Percentiles rank a stretch among this genome's conserved stretches.
phyloP scores from a whole-genome alignment of 2,797 vertebrate genomes.

The Forpus xanthops region DNA sequence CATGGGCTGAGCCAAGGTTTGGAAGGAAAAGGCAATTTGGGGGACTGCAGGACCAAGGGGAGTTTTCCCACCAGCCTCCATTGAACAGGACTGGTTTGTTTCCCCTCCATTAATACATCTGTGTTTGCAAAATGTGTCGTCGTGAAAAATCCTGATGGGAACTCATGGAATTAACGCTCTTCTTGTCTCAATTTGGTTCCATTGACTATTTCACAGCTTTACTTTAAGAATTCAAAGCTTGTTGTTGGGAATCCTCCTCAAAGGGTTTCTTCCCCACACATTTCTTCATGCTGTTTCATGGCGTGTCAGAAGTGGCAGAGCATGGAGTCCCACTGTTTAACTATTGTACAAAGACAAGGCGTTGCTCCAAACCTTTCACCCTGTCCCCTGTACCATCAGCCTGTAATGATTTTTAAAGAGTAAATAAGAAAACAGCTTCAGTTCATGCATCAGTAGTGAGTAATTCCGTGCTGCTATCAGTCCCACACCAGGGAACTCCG shows the following conservation, averaged over 20 bases:
- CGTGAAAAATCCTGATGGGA: background rate
- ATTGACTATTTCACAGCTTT: background rate
- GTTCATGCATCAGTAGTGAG: background rate
- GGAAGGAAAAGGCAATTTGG: background rate
- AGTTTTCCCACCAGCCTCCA: background rate
- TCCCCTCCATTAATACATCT: background rate
- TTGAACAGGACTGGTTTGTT: background rate
- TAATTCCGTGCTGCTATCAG: background rate
- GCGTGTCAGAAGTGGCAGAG: background rate
- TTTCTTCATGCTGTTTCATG: accelerated
- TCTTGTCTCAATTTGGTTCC: background rate
- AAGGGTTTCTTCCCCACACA: accelerated
- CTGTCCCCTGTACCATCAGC: background rate
- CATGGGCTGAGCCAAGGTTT: background rate
- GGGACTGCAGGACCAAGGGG: background rate
- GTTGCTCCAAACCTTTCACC: background rate
- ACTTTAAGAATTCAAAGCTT: background rate
- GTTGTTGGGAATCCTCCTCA: background rate
- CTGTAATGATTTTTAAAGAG: background rate
- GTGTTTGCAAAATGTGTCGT: background rate
- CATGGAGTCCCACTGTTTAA: background rate
- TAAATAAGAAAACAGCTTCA: background rate
- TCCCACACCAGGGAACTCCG: background rate
- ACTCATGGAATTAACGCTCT: background rate
- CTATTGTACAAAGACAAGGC: background rate